These are phyloP conservation scores for Poeciliopsis paucimaculata DNA, from an alignment of 2,797 vertebrate species.

Conservation along the genomic window DNA sequence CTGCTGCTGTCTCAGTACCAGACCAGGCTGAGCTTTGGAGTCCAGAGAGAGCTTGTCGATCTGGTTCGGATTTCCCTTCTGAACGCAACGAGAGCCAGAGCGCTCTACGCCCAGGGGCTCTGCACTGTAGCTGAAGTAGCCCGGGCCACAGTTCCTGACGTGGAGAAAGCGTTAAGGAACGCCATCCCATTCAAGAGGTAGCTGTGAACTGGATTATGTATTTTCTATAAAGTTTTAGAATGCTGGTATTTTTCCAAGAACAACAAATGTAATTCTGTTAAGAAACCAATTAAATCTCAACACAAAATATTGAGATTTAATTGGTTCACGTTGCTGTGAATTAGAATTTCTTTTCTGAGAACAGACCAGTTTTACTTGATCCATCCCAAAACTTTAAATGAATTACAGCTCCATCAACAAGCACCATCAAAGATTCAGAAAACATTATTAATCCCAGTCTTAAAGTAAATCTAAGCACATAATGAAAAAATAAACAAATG, in stretches of 20 bases:
- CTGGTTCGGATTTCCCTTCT: constrained; percentile 91
- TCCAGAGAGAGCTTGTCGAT: constrained; percentile 94
- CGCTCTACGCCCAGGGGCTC: constrained; percentile 87
- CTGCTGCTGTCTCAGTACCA: constrained; percentile 94
- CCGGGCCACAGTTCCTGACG: constrained; percentile 80
- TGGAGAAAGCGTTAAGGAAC: constrained; percentile 89
- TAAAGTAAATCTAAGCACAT: not conserved
- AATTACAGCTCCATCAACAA: not conserved
- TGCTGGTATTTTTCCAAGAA: not conserved
- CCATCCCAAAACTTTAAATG: not conserved
- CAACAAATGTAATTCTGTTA: not conserved
- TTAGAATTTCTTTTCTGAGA: not conserved
- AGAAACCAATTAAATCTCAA: not conserved
- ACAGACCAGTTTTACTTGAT: not conserved
- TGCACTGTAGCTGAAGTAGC: constrained; percentile 92
- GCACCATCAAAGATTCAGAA: not conserved
- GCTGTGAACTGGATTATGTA: constrained; percentile 3
- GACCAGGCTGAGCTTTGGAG: constrained; percentile 94
- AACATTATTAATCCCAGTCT: constrained; percentile 1
- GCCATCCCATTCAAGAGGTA: constrained; percentile 96
- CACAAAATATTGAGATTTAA: not conserved
- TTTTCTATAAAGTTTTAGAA: not conserved
- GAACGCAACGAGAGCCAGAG: constrained; percentile 89
- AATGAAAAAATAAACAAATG: not conserved
- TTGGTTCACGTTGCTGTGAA: not conserved